Evolutionary conservation across 2,113 vertebrate genomes (phyloP).

Genomic region (Pelodiscus sinensis): DNA sequence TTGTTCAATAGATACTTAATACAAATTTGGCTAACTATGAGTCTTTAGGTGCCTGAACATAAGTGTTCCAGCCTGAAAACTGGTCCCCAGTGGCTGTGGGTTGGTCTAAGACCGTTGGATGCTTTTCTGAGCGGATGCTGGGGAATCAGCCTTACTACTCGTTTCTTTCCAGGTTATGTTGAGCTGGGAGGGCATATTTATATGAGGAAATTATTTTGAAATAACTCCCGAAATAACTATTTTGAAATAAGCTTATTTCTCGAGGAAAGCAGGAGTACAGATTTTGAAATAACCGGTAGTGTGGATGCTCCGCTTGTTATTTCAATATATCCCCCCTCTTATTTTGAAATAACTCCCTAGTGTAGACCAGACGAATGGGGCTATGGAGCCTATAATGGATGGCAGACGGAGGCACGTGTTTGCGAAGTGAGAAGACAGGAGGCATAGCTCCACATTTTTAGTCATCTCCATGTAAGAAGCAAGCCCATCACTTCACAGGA

Average conservation of each 20-base stretch:
- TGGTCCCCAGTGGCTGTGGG: not conserved
- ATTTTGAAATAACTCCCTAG: no score
- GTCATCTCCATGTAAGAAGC: not conserved
- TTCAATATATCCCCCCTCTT: no score
- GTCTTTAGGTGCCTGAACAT: slow-evolving; percentile 26
- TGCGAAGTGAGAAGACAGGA: not conserved
- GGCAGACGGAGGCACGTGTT: not conserved
- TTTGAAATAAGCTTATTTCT: no score
- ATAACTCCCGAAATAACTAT: no score
- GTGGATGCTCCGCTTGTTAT: no score
- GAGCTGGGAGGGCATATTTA: no score
- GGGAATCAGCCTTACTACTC: not conserved
- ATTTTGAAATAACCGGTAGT: no score
- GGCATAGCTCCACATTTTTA: not conserved
- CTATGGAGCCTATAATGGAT: not conserved
- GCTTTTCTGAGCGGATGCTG: not conserved
- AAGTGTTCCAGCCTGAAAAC: slow-evolving; percentile 22
- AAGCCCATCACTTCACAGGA: not conserved
- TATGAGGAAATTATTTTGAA: no score
- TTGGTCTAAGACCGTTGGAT: not conserved
- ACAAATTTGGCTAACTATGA: no score
- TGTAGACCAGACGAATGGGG: not conserved
- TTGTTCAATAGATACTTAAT: slow-evolving; percentile 52
- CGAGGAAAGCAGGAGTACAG: no score
- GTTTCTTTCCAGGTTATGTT: no score